Evolutionary conservation across 2,888 invertebrate species (phyloP), one percentile per base, ranked within the genome.

Genomic region (Monoplex corrugatus): DNA sequence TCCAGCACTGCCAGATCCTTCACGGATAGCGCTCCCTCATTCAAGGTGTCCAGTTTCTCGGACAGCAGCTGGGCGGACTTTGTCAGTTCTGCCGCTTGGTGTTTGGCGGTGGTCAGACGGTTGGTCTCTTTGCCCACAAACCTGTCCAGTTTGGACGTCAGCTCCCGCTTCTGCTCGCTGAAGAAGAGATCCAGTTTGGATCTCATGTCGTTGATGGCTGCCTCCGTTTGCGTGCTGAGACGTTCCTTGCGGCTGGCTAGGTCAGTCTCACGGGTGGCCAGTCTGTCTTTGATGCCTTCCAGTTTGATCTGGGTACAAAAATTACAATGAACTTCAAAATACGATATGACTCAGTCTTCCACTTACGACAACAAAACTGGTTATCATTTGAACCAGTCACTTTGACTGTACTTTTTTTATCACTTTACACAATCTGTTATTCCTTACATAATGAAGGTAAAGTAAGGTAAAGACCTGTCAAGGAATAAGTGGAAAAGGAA

Each of bases 241-340:
- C 44, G 83, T 40, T 88, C 68, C 28, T 43, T 45, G 32, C 83
- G 57, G 45, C 8, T 40, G 43, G n/a, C 44, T 32, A 88, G 83
- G 40, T 88, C 82, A 10, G 83, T 28, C 35, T 82, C 88, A 16
- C 44, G 88, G 2, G 63, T 35, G 32, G 28, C 28, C 19, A 88
- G 45, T 8, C 35, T 68, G 88, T 88, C 88, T 28, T 32, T 63
- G 35, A 88, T 28, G 43, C 88, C 63, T 28, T 88, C 88, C 88
- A 83, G 82, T 32, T 63, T 88, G 83, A 88, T 83, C 88, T 88
- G 88, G 5, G n/a, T n/a, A n/a, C n/a, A n/a, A n/a, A n/a, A n/a
- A n/a, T n/a, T n/a, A n/a, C n/a, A n/a, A n/a, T n/a, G n/a, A n/a
- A n/a, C n/a, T n/a, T n/a, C n/a, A n/a, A n/a, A n/a, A n/a, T n/a